These are phyloP conservation scores for Aplysina aerophoba DNA, from an alignment of 37 sponge, comb jelly and placozoan genomes.

Conservation along the genomic window DNA sequence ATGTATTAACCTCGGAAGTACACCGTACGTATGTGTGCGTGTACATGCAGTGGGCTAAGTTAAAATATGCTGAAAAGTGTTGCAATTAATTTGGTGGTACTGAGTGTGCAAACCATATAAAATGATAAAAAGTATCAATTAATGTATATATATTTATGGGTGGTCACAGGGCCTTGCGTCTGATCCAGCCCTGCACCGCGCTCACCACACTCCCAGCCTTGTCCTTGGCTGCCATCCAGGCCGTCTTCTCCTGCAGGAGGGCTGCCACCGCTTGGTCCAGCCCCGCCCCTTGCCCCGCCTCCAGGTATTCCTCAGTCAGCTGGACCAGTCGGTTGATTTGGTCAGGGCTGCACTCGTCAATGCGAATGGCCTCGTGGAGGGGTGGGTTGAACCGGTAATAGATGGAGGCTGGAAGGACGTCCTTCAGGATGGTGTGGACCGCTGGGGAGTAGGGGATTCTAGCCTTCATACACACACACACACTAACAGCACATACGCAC, in stretches of 20 bases:
- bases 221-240: conserved; percentile 8
- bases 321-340: conserved; percentile 58
- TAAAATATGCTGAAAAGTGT: too few relatives aligned
- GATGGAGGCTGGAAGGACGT: conserved; percentile 59
- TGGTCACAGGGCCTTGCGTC: too few relatives aligned
- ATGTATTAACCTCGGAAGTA: too few relatives aligned
- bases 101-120: too few relatives aligned
- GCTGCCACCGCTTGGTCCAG: background rate
- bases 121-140: too few relatives aligned
- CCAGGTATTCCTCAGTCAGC: conserved; percentile 57
- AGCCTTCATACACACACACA: background rate
- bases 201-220: background rate
- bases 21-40: too few relatives aligned
- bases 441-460: conserved; percentile 38
- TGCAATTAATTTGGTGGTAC: too few relatives aligned
- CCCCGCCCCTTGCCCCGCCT: background rate
- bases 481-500: background rate
- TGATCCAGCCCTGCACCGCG: too few relatives aligned
- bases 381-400: conserved; percentile 89
- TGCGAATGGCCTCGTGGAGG: conserved; percentile 63
- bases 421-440: conserved; percentile 72
- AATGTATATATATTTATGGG: too few relatives aligned
- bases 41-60: too few relatives aligned
- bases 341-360: conserved; percentile 75
- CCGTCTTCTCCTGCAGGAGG: background rate